Percentiles rank a stretch among this genome's conserved stretches.
phyloP scores from a whole-genome alignment of 2,797 vertebrate genomes.

The Microchirus variegatus region DNA sequence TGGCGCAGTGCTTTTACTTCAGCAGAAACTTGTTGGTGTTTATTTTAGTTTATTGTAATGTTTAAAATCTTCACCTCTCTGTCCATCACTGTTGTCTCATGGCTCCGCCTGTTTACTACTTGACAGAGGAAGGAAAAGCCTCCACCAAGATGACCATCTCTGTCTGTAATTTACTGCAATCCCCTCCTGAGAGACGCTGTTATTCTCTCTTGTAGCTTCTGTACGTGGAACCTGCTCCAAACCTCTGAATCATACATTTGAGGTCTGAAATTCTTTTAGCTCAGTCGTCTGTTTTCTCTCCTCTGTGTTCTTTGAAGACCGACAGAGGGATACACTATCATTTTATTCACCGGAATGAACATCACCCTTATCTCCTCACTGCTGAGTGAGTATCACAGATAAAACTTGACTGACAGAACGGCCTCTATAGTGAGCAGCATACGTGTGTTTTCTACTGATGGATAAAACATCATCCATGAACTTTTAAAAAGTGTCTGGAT shows the following conservation, averaged over 20 bases:
- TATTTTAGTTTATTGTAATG: too few species aligned
- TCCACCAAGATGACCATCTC: slow-evolving; percentile 73
- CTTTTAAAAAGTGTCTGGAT: slow-evolving; percentile 9
- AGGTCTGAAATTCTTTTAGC: neutral
- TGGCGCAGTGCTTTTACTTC: too few species aligned
- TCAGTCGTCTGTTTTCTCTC: neutral
- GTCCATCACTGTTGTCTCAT: slow-evolving; percentile 14
- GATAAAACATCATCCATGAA: slow-evolving; percentile 14
- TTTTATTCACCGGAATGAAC: slow-evolving; percentile 6
- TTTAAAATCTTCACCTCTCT: neutral
- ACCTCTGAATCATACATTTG: neutral
- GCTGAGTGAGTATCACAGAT: slow-evolving; percentile 64
- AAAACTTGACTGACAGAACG: slow-evolving; percentile 9
- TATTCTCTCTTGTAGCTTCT: slow-evolving; percentile 6
- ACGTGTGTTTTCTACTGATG: neutral
- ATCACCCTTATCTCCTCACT: slow-evolving; percentile 38
- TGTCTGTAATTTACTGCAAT: slow-evolving; percentile 34
- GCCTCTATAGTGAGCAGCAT: neutral
- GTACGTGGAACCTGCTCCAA: slow-evolving; percentile 4
- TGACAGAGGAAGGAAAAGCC: slow-evolving; percentile 70
- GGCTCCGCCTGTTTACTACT: slow-evolving; percentile 44
- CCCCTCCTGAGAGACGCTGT: slow-evolving; percentile 25
- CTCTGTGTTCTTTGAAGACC: slow-evolving; percentile 6
- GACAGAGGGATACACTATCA: neutral
- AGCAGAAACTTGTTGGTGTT: too few species aligned